These are phyloP conservation scores for Hiodon tergisus DNA, from an alignment of 2,113 vertebrate species.

Conservation along the genomic window DNA sequence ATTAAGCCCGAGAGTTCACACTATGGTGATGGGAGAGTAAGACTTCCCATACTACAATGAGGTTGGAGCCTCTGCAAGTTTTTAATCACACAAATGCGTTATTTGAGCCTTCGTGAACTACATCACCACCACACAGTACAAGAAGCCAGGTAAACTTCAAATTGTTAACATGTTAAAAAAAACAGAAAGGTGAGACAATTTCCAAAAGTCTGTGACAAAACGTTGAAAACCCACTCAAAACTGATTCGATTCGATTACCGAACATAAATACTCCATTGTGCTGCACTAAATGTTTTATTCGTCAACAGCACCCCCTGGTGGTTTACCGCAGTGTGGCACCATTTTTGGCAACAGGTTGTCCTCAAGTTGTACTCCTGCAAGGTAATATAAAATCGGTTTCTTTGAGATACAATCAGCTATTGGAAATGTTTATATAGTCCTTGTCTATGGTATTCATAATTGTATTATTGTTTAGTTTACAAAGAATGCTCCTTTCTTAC, in stretches of 20 bases:
- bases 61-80: no score
- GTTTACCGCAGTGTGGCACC: slow-evolving; percentile 62
- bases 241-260: not conserved
- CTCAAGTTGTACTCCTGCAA: slow-evolving; percentile 64
- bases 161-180: slow-evolving; percentile 5
- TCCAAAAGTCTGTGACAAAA: not conserved
- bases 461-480: not conserved
- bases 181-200: not conserved
- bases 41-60: no score
- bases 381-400: slow-evolving; percentile 41
- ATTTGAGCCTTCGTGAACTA: no score
- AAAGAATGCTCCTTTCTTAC: not conserved
- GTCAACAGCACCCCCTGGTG: slow-evolving; percentile 55
- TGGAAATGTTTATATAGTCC: not conserved
- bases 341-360: slow-evolving; percentile 66
- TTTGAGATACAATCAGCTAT: not conserved
- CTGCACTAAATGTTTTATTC: slow-evolving; percentile 4
- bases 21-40: no score
- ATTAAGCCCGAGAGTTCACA: no score
- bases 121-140: no score
- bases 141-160: no score
- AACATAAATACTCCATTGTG: slow-evolving; percentile 2
- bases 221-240: not conserved
- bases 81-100: no score
- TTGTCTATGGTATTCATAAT: not conserved